A percentile compares a stretch with the other conserved stretches of the same genome.
Evolutionary conservation across 2,888 invertebrate species (phyloP).

Genomic region (Amiota minor): DNA sequence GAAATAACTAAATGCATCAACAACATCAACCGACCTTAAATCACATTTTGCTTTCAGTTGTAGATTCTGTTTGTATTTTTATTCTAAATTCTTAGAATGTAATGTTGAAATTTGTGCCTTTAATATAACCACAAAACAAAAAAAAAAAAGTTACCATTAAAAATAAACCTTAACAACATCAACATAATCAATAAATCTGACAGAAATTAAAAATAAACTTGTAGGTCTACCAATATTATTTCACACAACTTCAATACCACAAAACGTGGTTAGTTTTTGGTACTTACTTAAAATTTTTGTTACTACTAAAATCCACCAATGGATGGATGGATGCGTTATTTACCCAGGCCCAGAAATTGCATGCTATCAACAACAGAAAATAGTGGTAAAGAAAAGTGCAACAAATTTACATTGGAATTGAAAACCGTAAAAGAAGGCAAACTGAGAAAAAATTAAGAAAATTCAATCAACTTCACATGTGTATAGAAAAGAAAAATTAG

Average conservation of each 20-base stretch:
- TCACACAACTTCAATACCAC: constrained; percentile 72
- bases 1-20: too few relatives aligned
- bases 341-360: too few relatives aligned
- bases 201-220: constrained; percentile 53
- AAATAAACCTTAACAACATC: constrained; percentile 40
- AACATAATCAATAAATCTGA: constrained; percentile 44
- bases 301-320: not conserved
- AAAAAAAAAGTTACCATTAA: constrained; percentile 43
- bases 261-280: constrained; percentile 72
- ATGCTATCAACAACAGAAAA: too few relatives aligned
- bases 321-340: not conserved
- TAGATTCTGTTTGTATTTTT: not conserved
- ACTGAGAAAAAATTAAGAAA: constrained; percentile 45
- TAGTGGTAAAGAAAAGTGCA: constrained; percentile 15
- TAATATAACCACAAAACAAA: too few relatives aligned
- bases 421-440: constrained; percentile 17
- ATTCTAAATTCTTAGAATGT: too few relatives aligned
- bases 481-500: constrained; percentile 35
- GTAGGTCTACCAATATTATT: constrained; percentile 71
- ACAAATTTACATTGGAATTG: not conserved
- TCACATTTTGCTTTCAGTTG: too few relatives aligned
- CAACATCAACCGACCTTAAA: too few relatives aligned
- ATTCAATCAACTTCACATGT: constrained; percentile 38
- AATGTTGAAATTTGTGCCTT: not conserved
- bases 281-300: constrained; percentile 69